These are phyloP conservation scores for Ophiothrix spiculata DNA, from an alignment of 35 echinoderm and acorn worm species.

Conservation along the genomic window DNA sequence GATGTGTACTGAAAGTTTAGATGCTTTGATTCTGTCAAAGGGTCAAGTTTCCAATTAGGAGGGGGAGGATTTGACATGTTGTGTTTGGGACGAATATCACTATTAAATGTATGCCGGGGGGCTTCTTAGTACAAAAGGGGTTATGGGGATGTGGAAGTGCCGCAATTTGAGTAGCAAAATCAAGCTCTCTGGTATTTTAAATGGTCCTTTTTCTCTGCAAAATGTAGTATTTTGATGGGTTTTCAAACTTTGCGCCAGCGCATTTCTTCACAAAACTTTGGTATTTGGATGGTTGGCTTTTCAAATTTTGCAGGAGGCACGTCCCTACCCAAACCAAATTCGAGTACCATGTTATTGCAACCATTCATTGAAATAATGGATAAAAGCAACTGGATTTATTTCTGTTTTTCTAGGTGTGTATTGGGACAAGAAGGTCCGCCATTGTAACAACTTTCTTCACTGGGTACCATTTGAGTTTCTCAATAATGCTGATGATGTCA, in stretches of 20 bases:
- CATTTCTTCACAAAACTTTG: no score
- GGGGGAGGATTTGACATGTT: background rate
- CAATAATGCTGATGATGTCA: slow-evolving; percentile 13
- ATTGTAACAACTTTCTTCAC: slow-evolving; percentile 59
- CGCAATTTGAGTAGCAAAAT: no score
- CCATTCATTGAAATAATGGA: background rate
- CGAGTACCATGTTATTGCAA: background rate
- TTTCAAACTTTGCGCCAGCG: background rate
- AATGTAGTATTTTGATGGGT: no score
- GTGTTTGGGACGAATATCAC: no score
- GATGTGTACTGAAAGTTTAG: background rate
- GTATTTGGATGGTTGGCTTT: no score
- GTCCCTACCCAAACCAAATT: no score
- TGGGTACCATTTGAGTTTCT: slow-evolving; percentile 50
- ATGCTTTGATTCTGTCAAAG: background rate
- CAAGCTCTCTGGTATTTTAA: no score
- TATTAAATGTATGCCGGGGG: no score
- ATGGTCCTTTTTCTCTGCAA: no score
- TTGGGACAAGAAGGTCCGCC: slow-evolving; percentile 18
- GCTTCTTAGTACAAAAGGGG: no score
- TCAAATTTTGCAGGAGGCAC: background rate
- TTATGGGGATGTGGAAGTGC: no score
- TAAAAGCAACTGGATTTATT: background rate
- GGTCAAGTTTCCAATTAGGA: background rate
- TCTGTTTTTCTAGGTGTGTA: background rate